A percentile compares a stretch with the other conserved stretches of the same genome.
phyloP scores from a whole-genome alignment of 2,797 vertebrate species.

The Saxicola maurus region DNA sequence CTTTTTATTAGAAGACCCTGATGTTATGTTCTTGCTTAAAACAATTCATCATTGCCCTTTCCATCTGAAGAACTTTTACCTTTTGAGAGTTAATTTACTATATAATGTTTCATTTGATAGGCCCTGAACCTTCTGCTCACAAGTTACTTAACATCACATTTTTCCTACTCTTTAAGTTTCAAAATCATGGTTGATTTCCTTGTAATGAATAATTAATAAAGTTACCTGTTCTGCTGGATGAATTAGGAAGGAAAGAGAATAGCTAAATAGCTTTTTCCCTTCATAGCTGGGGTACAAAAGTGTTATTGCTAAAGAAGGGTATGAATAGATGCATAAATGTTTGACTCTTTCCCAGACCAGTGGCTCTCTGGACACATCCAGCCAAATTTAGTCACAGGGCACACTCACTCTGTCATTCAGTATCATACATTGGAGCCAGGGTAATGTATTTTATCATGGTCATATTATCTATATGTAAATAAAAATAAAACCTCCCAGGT shows the following conservation, averaged over 20 bases:
- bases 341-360: not conserved
- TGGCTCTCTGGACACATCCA: not conserved
- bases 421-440: not conserved
- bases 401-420: not conserved
- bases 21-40: slow-evolving; percentile 9
- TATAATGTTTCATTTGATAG: slow-evolving; percentile 9
- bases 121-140: slow-evolving; percentile 2
- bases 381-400: not conserved
- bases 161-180: slow-evolving; percentile 23
- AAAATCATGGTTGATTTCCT: slow-evolving; percentile 34
- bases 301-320: not conserved
- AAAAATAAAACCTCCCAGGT: not conserved
- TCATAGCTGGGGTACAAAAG: not conserved
- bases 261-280: not conserved
- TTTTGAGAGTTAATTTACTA: slow-evolving; percentile 51
- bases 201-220: slow-evolving; percentile 64
- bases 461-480: not conserved
- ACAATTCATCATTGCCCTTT: slow-evolving; percentile 44
- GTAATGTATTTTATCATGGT: not conserved
- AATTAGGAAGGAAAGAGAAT: slow-evolving; percentile 38
- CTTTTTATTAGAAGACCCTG: slow-evolving; percentile 46
- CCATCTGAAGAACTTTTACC: slow-evolving; percentile 6
- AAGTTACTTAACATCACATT: slow-evolving; percentile 15
- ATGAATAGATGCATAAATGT: not conserved
- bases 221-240: slow-evolving; percentile 11